phyloP scores from a whole-genome alignment of 1,140 invertebrate genomes.

The Olivierus martensii region DNA sequence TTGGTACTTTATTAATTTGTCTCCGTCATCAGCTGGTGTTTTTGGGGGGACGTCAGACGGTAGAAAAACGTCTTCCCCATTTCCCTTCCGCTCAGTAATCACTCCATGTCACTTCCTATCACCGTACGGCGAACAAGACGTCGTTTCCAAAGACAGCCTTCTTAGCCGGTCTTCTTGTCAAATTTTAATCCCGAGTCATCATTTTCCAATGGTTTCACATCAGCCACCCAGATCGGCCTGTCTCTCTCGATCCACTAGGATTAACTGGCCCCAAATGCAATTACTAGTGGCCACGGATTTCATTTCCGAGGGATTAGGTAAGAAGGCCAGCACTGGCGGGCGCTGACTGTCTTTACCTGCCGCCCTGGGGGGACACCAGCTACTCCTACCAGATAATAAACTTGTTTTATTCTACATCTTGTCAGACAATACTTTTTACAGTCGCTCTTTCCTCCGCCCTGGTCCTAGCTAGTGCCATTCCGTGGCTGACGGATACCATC shows the following conservation, averaged over 20 bases:
- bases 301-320: slow-evolving; percentile 17
- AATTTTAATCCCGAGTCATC: slow-evolving; percentile 19
- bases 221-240: slow-evolving; percentile 17
- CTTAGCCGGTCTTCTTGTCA: slow-evolving; percentile 18
- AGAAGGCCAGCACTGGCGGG: not conserved
- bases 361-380: not conserved
- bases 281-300: slow-evolving; percentile 18
- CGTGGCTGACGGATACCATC: no score
- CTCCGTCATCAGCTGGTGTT: slow-evolving; percentile 9
- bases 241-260: slow-evolving; percentile 15
- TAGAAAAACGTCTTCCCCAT: slow-evolving; percentile 8
- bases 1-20: slow-evolving; percentile 19
- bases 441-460: no score
- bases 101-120: slow-evolving; percentile 16
- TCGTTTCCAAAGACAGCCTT: slow-evolving; percentile 14
- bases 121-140: slow-evolving; percentile 9
- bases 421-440: no score
- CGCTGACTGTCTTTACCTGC: not conserved
- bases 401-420: no score
- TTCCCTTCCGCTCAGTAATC: slow-evolving; percentile 15
- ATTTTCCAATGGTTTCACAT: slow-evolving; percentile 19
- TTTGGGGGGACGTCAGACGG: not conserved
- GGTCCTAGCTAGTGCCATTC: no score
- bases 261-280: slow-evolving; percentile 19
- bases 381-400: no score